A percentile compares a stretch with the other conserved stretches of the same genome.
phyloP scores from a whole-genome alignment of 53 echinoderm and acorn worm species.

The Astropecten irregularis region DNA sequence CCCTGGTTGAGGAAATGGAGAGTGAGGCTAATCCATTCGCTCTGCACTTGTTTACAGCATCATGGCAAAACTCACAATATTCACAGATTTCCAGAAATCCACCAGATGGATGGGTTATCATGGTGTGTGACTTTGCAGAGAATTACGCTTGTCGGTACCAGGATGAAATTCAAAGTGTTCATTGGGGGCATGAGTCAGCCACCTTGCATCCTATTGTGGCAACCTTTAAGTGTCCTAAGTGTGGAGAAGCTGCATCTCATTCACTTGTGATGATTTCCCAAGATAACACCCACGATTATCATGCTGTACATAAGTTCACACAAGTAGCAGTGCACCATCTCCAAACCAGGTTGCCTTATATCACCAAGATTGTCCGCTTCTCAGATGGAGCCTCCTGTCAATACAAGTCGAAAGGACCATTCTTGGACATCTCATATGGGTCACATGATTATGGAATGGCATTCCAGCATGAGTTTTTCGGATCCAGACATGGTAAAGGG shows the following conservation, averaged over 20 bases:
- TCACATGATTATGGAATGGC: constrained; percentile 35
- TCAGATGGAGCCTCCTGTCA: constrained; percentile 53
- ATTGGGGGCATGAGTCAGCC: constrained; percentile 70
- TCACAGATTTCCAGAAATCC: not conserved
- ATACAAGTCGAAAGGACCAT: constrained; percentile 54
- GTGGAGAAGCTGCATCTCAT: constrained; percentile 1
- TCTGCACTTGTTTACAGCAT: constrained; percentile 58
- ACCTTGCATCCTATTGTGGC: constrained; percentile 72
- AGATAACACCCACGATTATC: constrained; percentile 66
- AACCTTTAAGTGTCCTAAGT: constrained; percentile 40
- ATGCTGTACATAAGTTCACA: constrained; percentile 59
- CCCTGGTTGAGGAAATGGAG: constrained; percentile 34
- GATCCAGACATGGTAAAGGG: constrained; percentile 63
- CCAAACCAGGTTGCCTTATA: constrained; percentile 5
- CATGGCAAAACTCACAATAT: constrained; percentile 59
- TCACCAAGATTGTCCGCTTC: constrained; percentile 54
- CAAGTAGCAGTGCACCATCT: constrained; percentile 45
- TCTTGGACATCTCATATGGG: constrained; percentile 62
- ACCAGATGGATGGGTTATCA: constrained; percentile 23
- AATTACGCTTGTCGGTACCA: constrained; percentile 57
- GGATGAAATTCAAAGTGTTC: constrained; percentile 71
- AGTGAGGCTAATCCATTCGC: constrained; percentile 12
- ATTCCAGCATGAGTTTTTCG: constrained; percentile 63
- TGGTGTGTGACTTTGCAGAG: constrained; percentile 70
- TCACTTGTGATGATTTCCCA: constrained; percentile 46